Percentiles rank a stretch among this genome's conserved stretches.
Conservation (phyloP, 2,113 vertebrate species). For the Theropithecus gelada region DNA sequence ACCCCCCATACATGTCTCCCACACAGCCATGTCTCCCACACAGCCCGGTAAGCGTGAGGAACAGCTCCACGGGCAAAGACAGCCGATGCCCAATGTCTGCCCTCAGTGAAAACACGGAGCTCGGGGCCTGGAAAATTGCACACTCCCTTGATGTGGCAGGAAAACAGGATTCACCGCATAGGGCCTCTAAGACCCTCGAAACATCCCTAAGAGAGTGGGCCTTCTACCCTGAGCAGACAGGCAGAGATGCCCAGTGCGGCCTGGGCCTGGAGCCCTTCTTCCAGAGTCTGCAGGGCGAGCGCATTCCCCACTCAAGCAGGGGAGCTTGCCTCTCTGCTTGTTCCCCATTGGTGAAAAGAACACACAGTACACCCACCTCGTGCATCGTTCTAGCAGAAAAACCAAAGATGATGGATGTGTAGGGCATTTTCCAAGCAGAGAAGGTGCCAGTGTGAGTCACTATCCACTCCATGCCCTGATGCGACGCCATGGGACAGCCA, state of each 20-base stretch:
- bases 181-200: neutral
- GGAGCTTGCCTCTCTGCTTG: neutral
- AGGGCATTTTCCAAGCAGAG: neutral
- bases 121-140: neutral
- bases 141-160: no score
- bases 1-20: neutral
- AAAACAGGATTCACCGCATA: neutral
- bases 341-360: neutral
- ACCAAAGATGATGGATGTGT: neutral
- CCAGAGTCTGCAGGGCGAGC: neutral
- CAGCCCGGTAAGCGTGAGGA: neutral
- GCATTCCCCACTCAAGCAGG: neutral
- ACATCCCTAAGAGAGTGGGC: neutral
- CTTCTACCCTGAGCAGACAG: neutral
- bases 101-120: fast-evolving
- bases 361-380: neutral
- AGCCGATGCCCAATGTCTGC: neutral
- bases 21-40: neutral
- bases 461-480: neutral
- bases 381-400: neutral
- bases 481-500: neutral
- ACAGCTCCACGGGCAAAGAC: neutral
- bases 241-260: no score
- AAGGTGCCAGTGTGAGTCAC: neutral
- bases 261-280: neutral